phyloP scores from a whole-genome alignment of 2,888 invertebrate genomes.

The Lobophora halterata region DNA sequence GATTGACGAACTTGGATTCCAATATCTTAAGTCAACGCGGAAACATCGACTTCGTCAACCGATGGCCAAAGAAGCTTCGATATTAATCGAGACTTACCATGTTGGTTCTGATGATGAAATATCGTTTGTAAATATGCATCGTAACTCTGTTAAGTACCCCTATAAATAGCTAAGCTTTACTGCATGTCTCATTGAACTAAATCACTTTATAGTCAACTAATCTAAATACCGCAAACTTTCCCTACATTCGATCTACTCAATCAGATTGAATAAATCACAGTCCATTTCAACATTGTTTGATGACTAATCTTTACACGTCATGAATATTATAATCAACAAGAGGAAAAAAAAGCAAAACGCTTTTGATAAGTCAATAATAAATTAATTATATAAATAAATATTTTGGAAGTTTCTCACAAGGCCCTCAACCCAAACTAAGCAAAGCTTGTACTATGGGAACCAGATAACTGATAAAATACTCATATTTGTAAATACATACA shows the following conservation, averaged over 20 bases:
- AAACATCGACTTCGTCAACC: slow-evolving; percentile 15
- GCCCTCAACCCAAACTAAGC: too few species aligned
- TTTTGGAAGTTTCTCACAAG: too few species aligned
- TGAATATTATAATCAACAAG: slow-evolving; percentile 14
- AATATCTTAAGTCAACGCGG: slow-evolving; percentile 11
- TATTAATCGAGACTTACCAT: slow-evolving; percentile 23
- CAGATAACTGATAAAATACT: too few species aligned
- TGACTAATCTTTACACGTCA: slow-evolving; percentile 16
- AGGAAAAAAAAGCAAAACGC: too few species aligned
- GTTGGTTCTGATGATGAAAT: slow-evolving; percentile 9
- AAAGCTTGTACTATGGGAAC: too few species aligned
- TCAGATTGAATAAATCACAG: slow-evolving; percentile 19
- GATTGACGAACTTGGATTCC: slow-evolving; percentile 12
- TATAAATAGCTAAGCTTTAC: too few species aligned
- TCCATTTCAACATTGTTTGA: slow-evolving; percentile 23
- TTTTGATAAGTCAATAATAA: too few species aligned
- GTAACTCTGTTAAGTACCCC: too few species aligned
- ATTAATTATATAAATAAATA: too few species aligned
- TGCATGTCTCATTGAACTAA: slow-evolving; percentile 8
- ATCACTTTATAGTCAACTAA: slow-evolving; percentile 11
- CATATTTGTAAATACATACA: too few species aligned
- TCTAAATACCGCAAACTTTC: slow-evolving; percentile 13
- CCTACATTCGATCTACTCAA: slow-evolving; percentile 18
- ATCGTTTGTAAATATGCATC: slow-evolving; percentile 6
- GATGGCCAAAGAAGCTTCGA: slow-evolving; percentile 24